phyloP scores from a whole-genome alignment of 2,888 invertebrate species.

The Ditylenchus weischeri region DNA sequence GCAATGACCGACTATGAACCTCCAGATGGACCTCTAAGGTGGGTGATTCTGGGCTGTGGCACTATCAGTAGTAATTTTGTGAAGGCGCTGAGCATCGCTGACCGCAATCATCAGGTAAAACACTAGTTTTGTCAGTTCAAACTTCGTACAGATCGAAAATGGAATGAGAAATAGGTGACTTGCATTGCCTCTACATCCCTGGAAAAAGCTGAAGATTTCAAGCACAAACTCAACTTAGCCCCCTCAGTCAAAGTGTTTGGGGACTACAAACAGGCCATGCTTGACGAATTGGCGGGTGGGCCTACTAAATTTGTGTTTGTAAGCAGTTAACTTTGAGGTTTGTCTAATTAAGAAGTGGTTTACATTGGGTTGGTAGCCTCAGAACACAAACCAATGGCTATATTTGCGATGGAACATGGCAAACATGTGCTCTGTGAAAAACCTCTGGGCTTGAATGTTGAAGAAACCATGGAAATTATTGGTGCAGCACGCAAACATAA shows the following conservation, averaged over 20 bases:
- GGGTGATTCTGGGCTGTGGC: constrained; percentile 31
- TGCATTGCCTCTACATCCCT: constrained; percentile 17
- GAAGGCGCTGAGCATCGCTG: constrained; percentile 20
- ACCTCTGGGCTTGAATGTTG: constrained; percentile 76
- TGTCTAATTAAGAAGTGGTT: constrained; percentile 70
- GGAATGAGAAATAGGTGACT: constrained; percentile 20
- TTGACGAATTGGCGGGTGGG: constrained; percentile 63
- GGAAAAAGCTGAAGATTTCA: constrained; percentile 27
- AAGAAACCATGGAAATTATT: constrained; percentile 68
- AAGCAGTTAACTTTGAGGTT: no score
- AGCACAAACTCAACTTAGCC: constrained; percentile 6
- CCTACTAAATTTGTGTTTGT: no score
- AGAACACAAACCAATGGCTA: constrained; percentile 71
- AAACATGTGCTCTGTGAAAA: constrained; percentile 88
- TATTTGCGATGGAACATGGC: constrained; percentile 74
- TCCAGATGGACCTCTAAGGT: constrained; percentile 10
- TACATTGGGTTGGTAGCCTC: constrained; percentile 78
- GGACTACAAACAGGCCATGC: constrained; percentile 60
- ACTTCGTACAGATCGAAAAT: no score
- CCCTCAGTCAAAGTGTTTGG: constrained; percentile 55
- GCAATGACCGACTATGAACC: no score
- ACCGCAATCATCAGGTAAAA: constrained; percentile 9
- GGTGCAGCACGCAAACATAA: constrained; percentile 69
- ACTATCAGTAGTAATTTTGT: constrained; percentile 28
- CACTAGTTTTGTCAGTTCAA: no score